Percentiles rank a stretch among this genome's conserved stretches.
phyloP scores from a whole-genome alignment of 2,113 vertebrate species.

The Phodopus roborovskii region DNA sequence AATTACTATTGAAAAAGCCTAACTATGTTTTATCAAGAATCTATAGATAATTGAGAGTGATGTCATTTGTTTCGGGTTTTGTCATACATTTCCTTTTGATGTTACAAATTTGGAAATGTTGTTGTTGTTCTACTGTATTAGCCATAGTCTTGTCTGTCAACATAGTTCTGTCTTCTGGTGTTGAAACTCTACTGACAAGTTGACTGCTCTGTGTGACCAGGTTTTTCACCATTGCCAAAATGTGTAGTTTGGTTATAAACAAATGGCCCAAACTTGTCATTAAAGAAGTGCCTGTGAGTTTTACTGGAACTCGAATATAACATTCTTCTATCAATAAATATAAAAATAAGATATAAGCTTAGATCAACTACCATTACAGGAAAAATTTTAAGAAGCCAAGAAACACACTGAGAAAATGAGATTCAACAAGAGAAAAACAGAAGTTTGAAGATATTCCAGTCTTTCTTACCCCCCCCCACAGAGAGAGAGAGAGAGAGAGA shows the following conservation, averaged over 20 bases:
- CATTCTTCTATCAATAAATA: neutral
- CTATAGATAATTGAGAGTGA: neutral
- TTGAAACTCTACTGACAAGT: neutral
- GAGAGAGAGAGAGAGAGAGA: neutral
- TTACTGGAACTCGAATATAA: neutral
- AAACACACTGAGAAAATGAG: neutral
- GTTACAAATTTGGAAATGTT: neutral
- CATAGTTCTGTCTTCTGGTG: neutral
- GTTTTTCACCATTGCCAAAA: neutral
- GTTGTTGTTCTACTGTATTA: neutral
- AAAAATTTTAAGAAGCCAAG: neutral
- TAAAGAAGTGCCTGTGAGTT: neutral
- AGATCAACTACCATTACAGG: neutral
- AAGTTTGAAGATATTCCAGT: neutral
- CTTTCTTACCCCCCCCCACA: neutral
- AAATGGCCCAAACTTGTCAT: neutral
- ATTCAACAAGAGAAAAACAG: neutral
- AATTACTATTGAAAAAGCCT: neutral
- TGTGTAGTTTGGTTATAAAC: neutral
- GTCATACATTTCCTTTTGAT: neutral
- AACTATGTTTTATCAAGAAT: neutral
- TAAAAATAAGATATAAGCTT: constrained; percentile 10
- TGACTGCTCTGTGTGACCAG: neutral
- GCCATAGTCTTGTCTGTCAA: neutral
- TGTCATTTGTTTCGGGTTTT: constrained; percentile 13